Conservation (phyloP, 23 tunicate species). For the Ciona savignyi region DNA sequence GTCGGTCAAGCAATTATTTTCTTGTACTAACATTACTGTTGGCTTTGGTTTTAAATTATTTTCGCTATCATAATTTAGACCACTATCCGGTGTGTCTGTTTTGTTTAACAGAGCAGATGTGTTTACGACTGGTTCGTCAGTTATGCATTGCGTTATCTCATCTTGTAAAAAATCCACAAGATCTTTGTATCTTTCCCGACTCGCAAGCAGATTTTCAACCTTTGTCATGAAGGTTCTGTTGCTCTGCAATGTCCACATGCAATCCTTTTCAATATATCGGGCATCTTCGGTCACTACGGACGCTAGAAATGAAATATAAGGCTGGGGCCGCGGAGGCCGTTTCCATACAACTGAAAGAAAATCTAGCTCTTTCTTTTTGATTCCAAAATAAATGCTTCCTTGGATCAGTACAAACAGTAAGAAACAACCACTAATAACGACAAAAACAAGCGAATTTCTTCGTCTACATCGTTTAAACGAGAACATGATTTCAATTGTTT, state of each 20-base stretch:
- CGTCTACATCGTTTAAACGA: neutral
- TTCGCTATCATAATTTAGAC: neutral
- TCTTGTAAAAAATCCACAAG: neutral
- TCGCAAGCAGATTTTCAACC: constrained; percentile 1
- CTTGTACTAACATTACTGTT: neutral
- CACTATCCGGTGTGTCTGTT: neutral
- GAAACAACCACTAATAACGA: neutral
- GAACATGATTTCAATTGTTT: too few relatives aligned
- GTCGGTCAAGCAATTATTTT: neutral
- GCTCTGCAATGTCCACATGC: constrained; percentile 12
- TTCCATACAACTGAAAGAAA: neutral
- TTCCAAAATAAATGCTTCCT: neutral
- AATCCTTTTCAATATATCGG: constrained; percentile 6
- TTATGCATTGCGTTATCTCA: neutral
- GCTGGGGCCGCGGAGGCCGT: neutral
- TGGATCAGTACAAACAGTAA: neutral
- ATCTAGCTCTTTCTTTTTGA: neutral
- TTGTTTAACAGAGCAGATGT: neutral
- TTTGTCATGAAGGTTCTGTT: constrained; percentile 14
- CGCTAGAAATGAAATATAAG: constrained; percentile 24
- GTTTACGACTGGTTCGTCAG: neutral
- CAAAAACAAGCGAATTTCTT: neutral
- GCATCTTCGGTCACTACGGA: constrained; percentile 10
- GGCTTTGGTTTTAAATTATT: neutral
- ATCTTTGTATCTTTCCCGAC: neutral